Evolutionary conservation across 2,113 vertebrate species (phyloP).

Genomic region (Melanerpes formicivorus): DNA sequence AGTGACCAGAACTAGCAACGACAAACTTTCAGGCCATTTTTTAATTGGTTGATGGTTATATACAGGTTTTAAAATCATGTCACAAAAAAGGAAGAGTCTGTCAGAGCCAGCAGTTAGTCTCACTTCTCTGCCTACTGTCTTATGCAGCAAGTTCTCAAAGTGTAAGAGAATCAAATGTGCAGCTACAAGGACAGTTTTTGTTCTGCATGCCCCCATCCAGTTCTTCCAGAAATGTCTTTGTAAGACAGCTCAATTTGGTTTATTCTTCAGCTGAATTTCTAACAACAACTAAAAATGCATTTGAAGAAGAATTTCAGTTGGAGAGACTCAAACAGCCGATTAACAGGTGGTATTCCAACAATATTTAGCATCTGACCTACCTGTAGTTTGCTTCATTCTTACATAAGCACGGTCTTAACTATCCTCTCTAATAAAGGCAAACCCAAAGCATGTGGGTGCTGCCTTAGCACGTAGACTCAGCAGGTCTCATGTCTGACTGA

Average conservation of each 20-base stretch:
- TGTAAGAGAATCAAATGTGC: background rate
- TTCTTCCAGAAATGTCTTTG: background rate
- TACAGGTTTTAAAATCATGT: background rate
- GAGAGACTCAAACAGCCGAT: background rate
- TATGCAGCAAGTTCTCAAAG: background rate
- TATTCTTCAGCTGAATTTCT: background rate
- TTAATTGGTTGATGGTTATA: background rate
- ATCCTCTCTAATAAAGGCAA: background rate
- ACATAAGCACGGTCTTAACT: background rate
- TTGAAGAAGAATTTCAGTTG: constrained; percentile 6
- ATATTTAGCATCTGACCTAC: background rate
- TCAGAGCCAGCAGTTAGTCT: background rate
- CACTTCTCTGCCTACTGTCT: background rate
- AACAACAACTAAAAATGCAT: background rate
- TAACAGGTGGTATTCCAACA: background rate
- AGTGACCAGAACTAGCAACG: background rate
- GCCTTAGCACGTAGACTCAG: accelerated
- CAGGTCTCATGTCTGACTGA: background rate
- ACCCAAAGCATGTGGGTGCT: background rate
- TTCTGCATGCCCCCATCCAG: background rate
- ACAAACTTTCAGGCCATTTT: background rate
- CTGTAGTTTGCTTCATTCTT: background rate
- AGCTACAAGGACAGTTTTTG: background rate
- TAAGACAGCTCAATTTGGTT: background rate
- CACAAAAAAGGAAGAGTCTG: background rate